Conservation (phyloP, 2,888 invertebrate genomes). For the Dryobota labecula region DNA sequence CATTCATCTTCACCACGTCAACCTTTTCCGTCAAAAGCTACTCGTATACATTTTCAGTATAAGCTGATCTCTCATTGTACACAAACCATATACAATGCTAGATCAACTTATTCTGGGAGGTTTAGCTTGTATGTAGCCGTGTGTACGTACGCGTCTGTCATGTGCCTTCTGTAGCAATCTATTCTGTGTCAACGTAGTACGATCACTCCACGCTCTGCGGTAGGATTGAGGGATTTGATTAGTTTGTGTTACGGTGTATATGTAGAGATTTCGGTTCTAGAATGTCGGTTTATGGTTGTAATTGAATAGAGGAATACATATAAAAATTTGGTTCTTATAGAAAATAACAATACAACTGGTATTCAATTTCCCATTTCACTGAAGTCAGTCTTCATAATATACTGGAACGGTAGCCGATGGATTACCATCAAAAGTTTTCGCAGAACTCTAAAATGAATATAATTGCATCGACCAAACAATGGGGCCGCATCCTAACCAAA, state of each 20-base stretch:
- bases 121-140: no score
- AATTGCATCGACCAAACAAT: neutral
- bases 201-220: slow-evolving; percentile 45
- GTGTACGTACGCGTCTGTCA: no score
- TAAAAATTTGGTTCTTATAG: neutral
- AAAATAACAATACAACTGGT: neutral
- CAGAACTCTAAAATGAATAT: neutral
- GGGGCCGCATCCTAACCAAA: no score
- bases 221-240: slow-evolving; percentile 40
- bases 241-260: slow-evolving; percentile 27
- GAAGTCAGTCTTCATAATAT: neutral
- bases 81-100: no score
- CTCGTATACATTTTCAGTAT: no score
- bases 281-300: neutral
- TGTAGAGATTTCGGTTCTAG: neutral
- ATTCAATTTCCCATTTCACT: neutral
- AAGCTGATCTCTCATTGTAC: no score
- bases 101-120: no score
- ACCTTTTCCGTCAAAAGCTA: no score
- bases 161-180: slow-evolving; percentile 3
- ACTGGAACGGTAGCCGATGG: neutral
- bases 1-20: no score
- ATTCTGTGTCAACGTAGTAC: slow-evolving; percentile 8
- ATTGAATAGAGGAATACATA: slow-evolving; percentile 10
- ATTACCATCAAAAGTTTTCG: neutral